Conservation (phyloP, 1,140 invertebrate genomes). For the Notospermus geniculatus region DNA sequence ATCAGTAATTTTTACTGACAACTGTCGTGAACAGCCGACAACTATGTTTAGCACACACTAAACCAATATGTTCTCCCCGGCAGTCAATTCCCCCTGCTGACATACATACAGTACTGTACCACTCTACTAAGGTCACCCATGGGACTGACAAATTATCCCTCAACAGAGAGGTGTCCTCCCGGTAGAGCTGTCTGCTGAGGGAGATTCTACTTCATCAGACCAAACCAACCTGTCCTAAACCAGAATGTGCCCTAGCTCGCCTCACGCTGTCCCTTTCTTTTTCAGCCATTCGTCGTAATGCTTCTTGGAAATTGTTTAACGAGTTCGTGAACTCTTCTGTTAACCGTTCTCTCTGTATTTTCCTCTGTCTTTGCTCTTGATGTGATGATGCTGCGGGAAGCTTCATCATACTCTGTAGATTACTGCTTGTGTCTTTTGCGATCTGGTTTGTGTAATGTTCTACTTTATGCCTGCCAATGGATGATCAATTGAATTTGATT, state of each 20-base stretch:
- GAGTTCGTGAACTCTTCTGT: constrained; percentile 91
- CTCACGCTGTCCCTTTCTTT: constrained; percentile 76
- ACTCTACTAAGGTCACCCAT: too few species aligned
- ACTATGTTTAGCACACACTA: too few species aligned
- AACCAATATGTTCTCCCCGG: too few species aligned
- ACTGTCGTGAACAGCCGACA: too few species aligned
- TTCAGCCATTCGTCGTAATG: constrained; percentile 75
- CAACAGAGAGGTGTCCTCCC: too few species aligned
- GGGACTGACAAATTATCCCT: too few species aligned
- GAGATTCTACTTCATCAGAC: not conserved
- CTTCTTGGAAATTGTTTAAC: constrained; percentile 80
- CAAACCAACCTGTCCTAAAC: constrained; percentile 10
- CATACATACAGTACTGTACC: too few species aligned
- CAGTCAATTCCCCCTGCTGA: too few species aligned
- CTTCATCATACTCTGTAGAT: constrained; percentile 76
- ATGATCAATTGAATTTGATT: too few species aligned
- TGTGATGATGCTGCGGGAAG: constrained; percentile 54
- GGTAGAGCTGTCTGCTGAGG: too few species aligned
- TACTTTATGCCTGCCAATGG: constrained; percentile 75
- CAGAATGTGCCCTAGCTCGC: constrained; percentile 57
- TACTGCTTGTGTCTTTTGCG: constrained; percentile 87
- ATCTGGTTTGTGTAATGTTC: constrained; percentile 94
- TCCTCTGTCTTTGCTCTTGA: constrained; percentile 72
- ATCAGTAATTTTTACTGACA: too few species aligned
- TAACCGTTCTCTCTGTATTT: constrained; percentile 86